phyloP scores from a whole-genome alignment of 2,113 vertebrate genomes.

The Turdus rufiventris region DNA sequence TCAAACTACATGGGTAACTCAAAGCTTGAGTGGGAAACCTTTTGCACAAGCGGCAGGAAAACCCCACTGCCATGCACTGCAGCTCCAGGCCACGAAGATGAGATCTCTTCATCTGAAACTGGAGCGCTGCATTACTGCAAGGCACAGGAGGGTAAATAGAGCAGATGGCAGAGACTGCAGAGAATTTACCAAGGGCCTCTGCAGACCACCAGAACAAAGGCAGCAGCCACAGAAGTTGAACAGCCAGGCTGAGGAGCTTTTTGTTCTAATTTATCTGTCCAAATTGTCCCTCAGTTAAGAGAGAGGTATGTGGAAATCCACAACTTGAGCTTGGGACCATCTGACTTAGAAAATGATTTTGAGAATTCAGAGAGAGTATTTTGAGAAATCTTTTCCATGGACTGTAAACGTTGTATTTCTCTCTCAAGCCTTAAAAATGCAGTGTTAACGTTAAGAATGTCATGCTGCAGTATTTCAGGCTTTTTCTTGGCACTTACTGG shows the following conservation, averaged over 20 bases:
- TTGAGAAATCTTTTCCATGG: background rate
- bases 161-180: background rate
- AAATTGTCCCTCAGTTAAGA: background rate
- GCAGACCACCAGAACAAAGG: background rate
- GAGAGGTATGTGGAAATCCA: background rate
- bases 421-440: background rate
- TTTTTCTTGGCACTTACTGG: background rate
- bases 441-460: background rate
- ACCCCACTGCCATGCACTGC: background rate
- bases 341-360: background rate
- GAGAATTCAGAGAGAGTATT: background rate
- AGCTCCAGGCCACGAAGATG: background rate
- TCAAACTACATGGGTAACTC: background rate
- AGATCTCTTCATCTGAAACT: background rate
- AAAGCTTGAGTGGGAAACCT: background rate
- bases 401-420: background rate
- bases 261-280: background rate
- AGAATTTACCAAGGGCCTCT: background rate
- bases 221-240: background rate
- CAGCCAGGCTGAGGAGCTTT: background rate
- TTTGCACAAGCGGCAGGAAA: background rate
- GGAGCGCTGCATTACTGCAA: background rate
- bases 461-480: background rate
- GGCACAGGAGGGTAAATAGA: background rate
- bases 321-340: background rate